Conservation (phyloP, 2,888 invertebrate genomes). For the Drosophila tanythrix region DNA sequence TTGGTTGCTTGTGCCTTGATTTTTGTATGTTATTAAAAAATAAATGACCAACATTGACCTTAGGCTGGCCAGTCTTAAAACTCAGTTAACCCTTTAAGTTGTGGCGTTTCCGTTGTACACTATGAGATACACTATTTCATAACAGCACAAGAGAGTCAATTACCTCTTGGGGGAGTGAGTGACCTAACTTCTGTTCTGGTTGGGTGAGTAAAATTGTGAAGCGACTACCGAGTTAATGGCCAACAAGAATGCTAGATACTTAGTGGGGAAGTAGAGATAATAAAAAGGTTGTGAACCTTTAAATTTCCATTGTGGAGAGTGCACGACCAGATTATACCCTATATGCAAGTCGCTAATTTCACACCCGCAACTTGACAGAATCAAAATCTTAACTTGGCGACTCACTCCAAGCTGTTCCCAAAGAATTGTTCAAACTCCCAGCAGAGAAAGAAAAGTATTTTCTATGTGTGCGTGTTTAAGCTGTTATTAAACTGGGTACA, state of each 20-base stretch:
- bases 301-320: background rate
- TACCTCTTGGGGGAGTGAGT: conserved; percentile 44
- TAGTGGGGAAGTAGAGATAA: conserved; percentile 46
- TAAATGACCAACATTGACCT: conserved; percentile 9
- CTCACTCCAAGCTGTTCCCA: background rate
- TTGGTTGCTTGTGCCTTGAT: background rate
- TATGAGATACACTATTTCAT: conserved; percentile 26
- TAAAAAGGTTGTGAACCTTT: conserved; percentile 72
- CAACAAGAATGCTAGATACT: conserved; percentile 60
- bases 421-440: background rate
- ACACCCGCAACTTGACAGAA: background rate
- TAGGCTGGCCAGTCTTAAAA: background rate
- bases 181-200: conserved; percentile 58
- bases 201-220: conserved; percentile 53
- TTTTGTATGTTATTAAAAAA: background rate
- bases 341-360: background rate
- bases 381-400: background rate
- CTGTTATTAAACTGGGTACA: background rate
- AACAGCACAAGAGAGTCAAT: conserved; percentile 44
- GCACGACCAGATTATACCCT: conserved; percentile 2
- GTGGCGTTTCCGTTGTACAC: conserved; percentile 23
- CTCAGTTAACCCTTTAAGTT: conserved; percentile 2
- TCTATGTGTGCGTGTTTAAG: background rate
- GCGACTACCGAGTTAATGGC: conserved; percentile 67
- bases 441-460: background rate